These are phyloP conservation scores for Lepidothrix coronata DNA, from an alignment of 2,113 vertebrate genomes.

Conservation along the genomic window DNA sequence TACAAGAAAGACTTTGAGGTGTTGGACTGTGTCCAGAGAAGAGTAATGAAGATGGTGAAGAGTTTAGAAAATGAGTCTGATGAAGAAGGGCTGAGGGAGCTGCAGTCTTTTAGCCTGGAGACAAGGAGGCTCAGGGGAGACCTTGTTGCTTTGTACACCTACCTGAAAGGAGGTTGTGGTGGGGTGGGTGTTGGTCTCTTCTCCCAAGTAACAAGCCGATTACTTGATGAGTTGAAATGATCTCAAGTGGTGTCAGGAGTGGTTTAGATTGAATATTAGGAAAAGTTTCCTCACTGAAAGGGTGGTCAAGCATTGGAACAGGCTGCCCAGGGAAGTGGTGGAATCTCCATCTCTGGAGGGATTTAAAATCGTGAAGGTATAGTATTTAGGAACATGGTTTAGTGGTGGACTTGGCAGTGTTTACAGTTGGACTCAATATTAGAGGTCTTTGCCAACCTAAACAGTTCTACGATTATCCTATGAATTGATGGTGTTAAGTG, in stretches of 20 bases:
- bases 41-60: not conserved
- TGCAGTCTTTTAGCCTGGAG: not conserved
- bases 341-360: no score
- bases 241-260: not conserved
- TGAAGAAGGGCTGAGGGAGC: not conserved
- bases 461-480: not conserved
- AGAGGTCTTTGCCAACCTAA: not conserved
- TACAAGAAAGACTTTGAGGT: not conserved
- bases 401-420: not conserved
- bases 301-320: not conserved
- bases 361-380: not conserved
- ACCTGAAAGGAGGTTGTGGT: not conserved
- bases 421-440: not conserved
- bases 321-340: not conserved
- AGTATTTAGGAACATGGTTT: not conserved
- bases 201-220: not conserved
- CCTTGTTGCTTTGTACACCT: not conserved
- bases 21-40: not conserved
- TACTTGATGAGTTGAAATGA: not conserved
- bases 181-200: not conserved
- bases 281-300: not conserved
- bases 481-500: not conserved
- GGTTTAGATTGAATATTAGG: not conserved
- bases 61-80: not conserved
- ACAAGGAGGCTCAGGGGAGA: not conserved